These are phyloP conservation scores for Mesocricetus auratus DNA, from an alignment of 2,113 vertebrate genomes.

Conservation along the genomic window DNA sequence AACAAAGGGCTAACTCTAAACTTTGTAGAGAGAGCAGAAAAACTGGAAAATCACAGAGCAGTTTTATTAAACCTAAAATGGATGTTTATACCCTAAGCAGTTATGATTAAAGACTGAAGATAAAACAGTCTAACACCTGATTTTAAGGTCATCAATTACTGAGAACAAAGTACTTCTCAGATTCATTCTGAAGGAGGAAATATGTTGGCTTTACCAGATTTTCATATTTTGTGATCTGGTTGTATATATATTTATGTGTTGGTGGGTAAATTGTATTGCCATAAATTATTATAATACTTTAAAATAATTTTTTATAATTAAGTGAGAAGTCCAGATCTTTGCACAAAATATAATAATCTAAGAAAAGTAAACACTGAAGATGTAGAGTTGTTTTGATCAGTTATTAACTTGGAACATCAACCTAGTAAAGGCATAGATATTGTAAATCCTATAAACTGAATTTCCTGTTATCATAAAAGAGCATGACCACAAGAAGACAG, in stretches of 20 bases:
- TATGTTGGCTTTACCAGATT: neutral
- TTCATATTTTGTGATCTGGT: neutral
- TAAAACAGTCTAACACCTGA: neutral
- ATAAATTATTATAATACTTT: neutral
- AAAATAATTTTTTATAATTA: conserved; percentile 29
- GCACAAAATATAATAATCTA: neutral
- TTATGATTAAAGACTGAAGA: neutral
- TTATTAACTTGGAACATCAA: neutral
- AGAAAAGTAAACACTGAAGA: neutral
- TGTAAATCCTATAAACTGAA: neutral
- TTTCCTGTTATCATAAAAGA: neutral
- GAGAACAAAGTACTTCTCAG: neutral
- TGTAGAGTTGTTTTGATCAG: neutral
- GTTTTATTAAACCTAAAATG: neutral
- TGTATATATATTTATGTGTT: neutral
- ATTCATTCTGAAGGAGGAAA: neutral
- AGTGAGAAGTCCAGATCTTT: neutral
- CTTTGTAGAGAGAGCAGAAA: neutral
- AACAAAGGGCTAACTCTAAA: neutral
- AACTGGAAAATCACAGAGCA: neutral
- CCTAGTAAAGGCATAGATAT: neutral
- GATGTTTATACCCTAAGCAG: neutral
- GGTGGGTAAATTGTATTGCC: neutral
- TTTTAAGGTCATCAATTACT: neutral
- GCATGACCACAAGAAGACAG: neutral